Evolutionary conservation across 30 jellyfish, hydroid and myxozoan genomes (phyloP).

Genomic region (Aurelia aurita complex sp. Pacific): DNA sequence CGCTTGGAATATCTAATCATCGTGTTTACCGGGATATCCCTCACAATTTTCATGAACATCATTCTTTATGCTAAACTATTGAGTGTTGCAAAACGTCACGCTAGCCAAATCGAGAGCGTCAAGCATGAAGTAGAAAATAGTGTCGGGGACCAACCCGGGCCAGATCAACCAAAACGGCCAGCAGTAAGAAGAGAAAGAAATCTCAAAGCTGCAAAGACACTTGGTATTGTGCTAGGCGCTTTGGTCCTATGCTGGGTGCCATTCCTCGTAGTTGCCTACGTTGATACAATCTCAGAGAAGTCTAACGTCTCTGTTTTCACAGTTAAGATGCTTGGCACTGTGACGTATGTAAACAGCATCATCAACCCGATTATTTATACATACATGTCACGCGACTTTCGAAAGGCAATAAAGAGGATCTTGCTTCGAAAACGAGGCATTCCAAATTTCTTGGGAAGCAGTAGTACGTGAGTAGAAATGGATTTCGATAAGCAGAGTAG

Average conservation of each 20-base stretch:
- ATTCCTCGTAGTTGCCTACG: constrained; percentile 54
- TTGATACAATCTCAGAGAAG: constrained; percentile 38
- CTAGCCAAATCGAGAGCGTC: constrained; percentile 63
- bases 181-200: constrained; percentile 67
- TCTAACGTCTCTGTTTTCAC: constrained; percentile 61
- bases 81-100: constrained; percentile 82
- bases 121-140: constrained; percentile 75
- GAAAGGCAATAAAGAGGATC: constrained; percentile 60
- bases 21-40: constrained; percentile 32
- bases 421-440: constrained; percentile 59
- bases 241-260: constrained; percentile 89
- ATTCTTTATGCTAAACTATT: constrained; percentile 49
- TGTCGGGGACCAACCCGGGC: constrained; percentile 27
- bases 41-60: constrained; percentile 65
- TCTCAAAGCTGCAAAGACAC: constrained; percentile 89
- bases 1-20: constrained; percentile 70
- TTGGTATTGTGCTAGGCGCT: constrained; percentile 85
- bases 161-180: constrained; percentile 24
- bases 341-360: constrained; percentile 84
- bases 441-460: constrained; percentile 48
- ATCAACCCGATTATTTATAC: constrained; percentile 86
- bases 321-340: constrained; percentile 75
- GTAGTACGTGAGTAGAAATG: constrained; percentile 21
- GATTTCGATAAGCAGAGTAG: too few species aligned
- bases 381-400: constrained; percentile 84